Evolutionary conservation across 2,797 vertebrate genomes (phyloP), one percentile per base, ranked within the genome.

Genomic region (Darevskia mixta): DNA sequence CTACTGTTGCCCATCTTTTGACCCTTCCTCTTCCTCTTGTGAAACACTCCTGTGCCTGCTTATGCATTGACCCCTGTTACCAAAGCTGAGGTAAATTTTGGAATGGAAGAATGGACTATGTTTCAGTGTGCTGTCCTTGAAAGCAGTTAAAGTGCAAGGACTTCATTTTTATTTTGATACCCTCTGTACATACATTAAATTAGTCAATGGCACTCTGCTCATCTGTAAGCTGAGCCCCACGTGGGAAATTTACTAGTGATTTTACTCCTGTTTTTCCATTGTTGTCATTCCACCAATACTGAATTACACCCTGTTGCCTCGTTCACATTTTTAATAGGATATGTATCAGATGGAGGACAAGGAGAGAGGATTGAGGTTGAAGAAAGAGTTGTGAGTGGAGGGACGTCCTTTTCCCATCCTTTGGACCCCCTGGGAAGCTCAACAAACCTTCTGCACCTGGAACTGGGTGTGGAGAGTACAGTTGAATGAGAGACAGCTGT

Each of bases 1-100:
- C 38, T 86, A 41, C 82, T 91, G 81, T 55, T 79, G 32, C 49
- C 93, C 77, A 85, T 45, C 77, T 92, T 88, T 93, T 90, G 45
- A 88, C 91, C 79, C 15, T 84, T 90, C 87, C 66, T 0, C 0
- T 81, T 89, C 66, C 66, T 93, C 79, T 88, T 88, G 2, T 0
- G 88, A 87, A 91, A 87, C 80, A 41, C 20, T 25, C 45, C 0
- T 85, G 84, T 87, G 4, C 72, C 89, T 92, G 35, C 75, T 90
- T 71, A 88, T 90, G 73, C 90, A 43, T 5, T 27, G 8, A 7
- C 78, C 18, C 69, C 27, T 61, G 17, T 0, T 2, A 58, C 10
- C 0, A 25, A 2, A 81, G 9, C 85, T 84, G 49, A 90, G 77
- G 49, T 78, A 79, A 73, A 69, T 58, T 88, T 29, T 45, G 32